Conservation (phyloP, 2,113 vertebrate species). For the Eira barbara region DNA sequence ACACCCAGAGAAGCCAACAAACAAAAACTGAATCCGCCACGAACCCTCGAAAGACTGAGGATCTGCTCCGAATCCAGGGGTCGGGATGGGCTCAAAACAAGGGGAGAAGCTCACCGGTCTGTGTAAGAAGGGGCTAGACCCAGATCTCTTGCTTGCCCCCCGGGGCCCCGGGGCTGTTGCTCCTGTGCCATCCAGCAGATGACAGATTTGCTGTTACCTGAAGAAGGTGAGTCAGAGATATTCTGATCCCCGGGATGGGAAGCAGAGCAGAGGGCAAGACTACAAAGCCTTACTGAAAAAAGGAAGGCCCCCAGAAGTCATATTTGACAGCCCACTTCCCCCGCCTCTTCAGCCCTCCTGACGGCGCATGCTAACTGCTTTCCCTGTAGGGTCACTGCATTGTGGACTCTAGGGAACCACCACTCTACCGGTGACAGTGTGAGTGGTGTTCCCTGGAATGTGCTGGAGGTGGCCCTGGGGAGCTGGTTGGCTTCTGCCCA, state of each 20-base stretch:
- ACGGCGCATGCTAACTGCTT: rapidly evolving
- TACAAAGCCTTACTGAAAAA: neutral
- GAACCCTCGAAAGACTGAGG: neutral
- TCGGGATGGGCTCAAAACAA: neutral
- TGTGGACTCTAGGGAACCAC: neutral
- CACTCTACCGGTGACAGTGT: rapidly evolving
- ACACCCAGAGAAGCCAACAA: neutral
- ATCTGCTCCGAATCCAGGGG: neutral
- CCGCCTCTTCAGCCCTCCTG: too few species aligned
- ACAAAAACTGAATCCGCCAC: neutral
- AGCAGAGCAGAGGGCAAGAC: neutral
- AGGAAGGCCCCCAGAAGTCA: neutral
- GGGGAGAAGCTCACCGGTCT: neutral
- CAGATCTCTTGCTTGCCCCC: neutral
- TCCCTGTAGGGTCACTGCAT: neutral
- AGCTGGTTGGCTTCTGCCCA: neutral
- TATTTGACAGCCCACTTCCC: neutral
- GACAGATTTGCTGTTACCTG: neutral
- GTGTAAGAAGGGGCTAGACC: neutral
- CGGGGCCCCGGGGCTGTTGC: too few species aligned
- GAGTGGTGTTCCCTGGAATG: neutral
- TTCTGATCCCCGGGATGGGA: neutral
- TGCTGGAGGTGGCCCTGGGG: rapidly evolving
- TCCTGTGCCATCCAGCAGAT: neutral
- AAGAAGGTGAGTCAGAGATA: neutral